Evolutionary conservation across 2,797 vertebrate species (phyloP), one percentile per base, ranked within the genome.

Genomic region (Rhabdomys pumilio): DNA sequence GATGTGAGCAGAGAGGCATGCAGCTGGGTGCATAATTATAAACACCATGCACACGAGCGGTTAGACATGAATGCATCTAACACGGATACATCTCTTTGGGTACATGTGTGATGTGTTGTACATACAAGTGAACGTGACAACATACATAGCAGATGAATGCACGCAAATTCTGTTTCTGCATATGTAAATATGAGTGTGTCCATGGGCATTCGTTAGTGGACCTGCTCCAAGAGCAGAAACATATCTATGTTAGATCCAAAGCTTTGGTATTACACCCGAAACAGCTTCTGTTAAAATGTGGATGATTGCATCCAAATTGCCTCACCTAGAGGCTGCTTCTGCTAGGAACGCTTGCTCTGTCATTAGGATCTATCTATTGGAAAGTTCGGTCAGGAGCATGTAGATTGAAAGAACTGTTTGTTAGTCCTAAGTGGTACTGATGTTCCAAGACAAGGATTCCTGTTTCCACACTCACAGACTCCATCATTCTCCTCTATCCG

Each of bases 271-370:
- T 85, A 88, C 34, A 90, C 96, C 14, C 87, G 95, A 96, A 98
- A 97, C 89, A 95, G 63, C 75, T 97, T 97, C 92, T 50, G 96
- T 95, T 92, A 96, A 96, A 95, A 85, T 95, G 44, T n/a, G 67
- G 87, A 95, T 89, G 90, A 97, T 96, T 96, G 95, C 96, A 75
- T 92, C 95, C 96, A 97, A 98, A 98, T 44, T 95, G 83, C 94
- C 97, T 98, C 97, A 98, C 98, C 98, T 97, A 97, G 97, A 97
- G 96, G 91, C 93, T 91, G 87, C 83, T 96, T 96, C 94, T 96
- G 98, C 93, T 96, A 63, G 97, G 97, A 98, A 98, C 95, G 95
- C 88, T 61, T 89, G 93, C 96, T 97, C 88, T 77, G 50, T 97
- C 96, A 97, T 97, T 92, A 96, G 94, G 79, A 97, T 94, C 29